phyloP scores from a whole-genome alignment of 2,797 vertebrate species.

The Halcyon badia region DNA sequence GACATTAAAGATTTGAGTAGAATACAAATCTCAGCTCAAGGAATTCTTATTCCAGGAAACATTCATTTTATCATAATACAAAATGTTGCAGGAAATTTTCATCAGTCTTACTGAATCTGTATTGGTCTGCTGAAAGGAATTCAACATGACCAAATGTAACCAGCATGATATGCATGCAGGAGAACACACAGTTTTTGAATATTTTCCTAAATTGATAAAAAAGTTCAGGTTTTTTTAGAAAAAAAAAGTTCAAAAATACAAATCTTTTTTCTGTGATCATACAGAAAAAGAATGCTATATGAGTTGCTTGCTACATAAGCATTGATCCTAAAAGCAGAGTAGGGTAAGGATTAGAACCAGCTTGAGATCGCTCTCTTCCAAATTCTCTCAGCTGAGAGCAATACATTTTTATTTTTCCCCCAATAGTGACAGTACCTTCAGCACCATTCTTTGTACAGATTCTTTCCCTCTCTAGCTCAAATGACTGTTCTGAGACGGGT shows the following conservation, averaged over 20 bases:
- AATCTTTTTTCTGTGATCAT: neutral
- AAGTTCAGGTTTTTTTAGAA: accelerated
- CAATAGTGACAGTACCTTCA: neutral
- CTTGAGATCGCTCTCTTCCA: neutral
- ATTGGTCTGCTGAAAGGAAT: neutral
- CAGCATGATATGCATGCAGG: neutral
- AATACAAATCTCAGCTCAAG: neutral
- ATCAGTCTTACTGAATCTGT: neutral
- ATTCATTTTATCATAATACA: neutral
- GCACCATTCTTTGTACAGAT: neutral
- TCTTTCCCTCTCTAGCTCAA: neutral
- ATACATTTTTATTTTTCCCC: neutral
- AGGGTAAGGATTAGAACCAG: neutral
- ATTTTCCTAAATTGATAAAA: neutral
- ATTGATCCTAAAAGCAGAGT: neutral
- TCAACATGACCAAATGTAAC: neutral
- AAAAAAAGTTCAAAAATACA: accelerated
- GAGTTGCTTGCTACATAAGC: neutral
- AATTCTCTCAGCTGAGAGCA: neutral
- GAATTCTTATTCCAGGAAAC: neutral
- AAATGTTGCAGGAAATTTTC: neutral
- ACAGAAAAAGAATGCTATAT: neutral
- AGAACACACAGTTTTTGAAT: neutral
- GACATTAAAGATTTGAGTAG: neutral
- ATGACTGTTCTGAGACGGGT: neutral